Percentiles rank a stretch among this genome's conserved stretches.
phyloP scores from a whole-genome alignment of 2,797 vertebrate species.

The Protonibea diacanthus region DNA sequence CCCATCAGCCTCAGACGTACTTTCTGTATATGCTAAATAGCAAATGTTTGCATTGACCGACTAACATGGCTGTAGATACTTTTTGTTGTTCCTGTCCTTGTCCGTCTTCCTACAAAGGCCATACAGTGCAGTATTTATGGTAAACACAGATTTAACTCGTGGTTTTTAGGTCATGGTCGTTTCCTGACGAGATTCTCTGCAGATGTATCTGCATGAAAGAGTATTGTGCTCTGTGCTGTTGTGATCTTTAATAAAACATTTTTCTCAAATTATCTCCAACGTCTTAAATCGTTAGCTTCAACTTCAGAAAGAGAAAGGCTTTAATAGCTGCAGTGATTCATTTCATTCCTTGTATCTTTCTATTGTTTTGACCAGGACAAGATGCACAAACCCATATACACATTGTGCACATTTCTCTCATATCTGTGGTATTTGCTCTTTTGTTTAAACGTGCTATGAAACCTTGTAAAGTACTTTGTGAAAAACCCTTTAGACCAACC shows the following conservation, averaged over 20 bases:
- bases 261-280: not conserved
- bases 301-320: not conserved
- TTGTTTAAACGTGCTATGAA: not conserved
- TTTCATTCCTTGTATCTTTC: not conserved
- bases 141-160: constrained; percentile 19
- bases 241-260: not conserved
- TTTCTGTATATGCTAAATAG: not conserved
- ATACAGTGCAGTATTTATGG: constrained; percentile 27
- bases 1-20: not conserved
- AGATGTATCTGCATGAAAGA: not conserved
- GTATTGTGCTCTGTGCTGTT: not conserved
- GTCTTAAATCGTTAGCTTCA: not conserved
- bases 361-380: not conserved
- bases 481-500: not conserved
- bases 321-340: not conserved
- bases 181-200: not conserved
- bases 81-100: not conserved
- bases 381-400: not conserved
- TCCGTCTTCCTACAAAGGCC: not conserved
- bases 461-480: not conserved
- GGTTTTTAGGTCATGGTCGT: not conserved
- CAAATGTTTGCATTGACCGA: not conserved
- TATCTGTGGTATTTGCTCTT: not conserved
- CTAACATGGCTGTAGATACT: not conserved
- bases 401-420: not conserved